These are phyloP conservation scores for Galaxias olidus DNA, from an alignment of 2,797 vertebrate species.

Conservation along the genomic window DNA sequence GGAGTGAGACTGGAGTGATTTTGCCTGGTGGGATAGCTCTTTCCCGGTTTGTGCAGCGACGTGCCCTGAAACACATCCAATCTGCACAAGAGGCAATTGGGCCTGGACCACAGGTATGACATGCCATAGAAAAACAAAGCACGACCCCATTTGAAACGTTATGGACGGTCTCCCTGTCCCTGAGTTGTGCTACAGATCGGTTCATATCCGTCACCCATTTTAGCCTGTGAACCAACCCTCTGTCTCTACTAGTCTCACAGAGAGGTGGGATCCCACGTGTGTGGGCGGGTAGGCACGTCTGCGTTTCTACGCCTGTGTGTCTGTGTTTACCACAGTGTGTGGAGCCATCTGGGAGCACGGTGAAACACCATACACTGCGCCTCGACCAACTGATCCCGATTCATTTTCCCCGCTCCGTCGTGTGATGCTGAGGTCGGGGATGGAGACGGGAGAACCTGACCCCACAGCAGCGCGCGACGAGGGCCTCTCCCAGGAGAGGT, in stretches of 20 bases:
- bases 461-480: slow-evolving; percentile 48
- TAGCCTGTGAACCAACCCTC: slow-evolving; percentile 13
- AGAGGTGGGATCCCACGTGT: neutral
- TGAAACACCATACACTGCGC: slow-evolving; percentile 65
- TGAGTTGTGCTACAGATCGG: too few relatives aligned
- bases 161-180: too few relatives aligned
- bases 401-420: slow-evolving; percentile 64
- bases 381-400: slow-evolving; percentile 57
- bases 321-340: neutral
- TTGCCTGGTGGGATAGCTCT: neutral
- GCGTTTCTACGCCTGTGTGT: neutral
- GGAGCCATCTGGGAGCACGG: slow-evolving; percentile 35
- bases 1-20: neutral
- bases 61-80: neutral
- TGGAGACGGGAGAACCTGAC: slow-evolving; percentile 59
- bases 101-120: neutral
- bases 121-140: too few relatives aligned
- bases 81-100: neutral
- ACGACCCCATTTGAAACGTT: too few relatives aligned
- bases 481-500: slow-evolving; percentile 54
- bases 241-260: slow-evolving; percentile 3
- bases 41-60: neutral
- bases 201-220: too few relatives aligned
- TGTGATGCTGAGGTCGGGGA: slow-evolving; percentile 62
- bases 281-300: neutral